These are phyloP conservation scores for Nycticryphes semicollaris DNA, from an alignment of 2,113 vertebrate species.

Conservation along the genomic window DNA sequence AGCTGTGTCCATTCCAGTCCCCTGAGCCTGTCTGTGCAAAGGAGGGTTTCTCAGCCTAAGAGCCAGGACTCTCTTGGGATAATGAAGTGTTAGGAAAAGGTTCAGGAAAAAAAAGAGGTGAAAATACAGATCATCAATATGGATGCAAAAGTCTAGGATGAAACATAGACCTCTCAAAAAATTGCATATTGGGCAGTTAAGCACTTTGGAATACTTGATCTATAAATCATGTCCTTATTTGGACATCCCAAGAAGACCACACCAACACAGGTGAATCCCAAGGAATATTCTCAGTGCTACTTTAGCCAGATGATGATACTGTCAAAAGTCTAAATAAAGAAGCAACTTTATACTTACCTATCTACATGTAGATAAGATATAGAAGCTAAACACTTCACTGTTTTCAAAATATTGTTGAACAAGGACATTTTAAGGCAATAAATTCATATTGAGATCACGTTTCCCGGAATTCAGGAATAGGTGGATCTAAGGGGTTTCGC, in stretches of 20 bases:
- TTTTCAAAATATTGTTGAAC: not conserved
- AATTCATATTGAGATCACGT: not conserved
- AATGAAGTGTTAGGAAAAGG: not conserved
- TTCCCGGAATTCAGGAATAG: not conserved
- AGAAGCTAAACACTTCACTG: not conserved
- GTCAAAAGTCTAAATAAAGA: not conserved
- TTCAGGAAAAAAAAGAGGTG: not conserved
- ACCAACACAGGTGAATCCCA: not conserved
- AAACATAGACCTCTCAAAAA: not conserved
- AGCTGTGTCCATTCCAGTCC: not conserved
- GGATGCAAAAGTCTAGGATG: not conserved
- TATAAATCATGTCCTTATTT: not conserved
- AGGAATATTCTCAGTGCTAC: not conserved
- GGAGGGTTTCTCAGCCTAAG: not conserved
- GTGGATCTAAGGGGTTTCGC: not conserved
- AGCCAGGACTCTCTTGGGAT: not conserved
- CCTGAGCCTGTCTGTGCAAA: not conserved
- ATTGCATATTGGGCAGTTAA: not conserved
- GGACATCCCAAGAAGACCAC: not conserved
- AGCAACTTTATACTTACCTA: not conserved
- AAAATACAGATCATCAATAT: not conserved
- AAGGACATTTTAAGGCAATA: not conserved
- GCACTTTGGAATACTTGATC: not conserved
- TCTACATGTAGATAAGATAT: not conserved
- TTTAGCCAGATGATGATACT: not conserved